These are phyloP conservation scores for Caranx melampygus DNA, from an alignment of 2,113 vertebrate genomes.

Conservation along the genomic window DNA sequence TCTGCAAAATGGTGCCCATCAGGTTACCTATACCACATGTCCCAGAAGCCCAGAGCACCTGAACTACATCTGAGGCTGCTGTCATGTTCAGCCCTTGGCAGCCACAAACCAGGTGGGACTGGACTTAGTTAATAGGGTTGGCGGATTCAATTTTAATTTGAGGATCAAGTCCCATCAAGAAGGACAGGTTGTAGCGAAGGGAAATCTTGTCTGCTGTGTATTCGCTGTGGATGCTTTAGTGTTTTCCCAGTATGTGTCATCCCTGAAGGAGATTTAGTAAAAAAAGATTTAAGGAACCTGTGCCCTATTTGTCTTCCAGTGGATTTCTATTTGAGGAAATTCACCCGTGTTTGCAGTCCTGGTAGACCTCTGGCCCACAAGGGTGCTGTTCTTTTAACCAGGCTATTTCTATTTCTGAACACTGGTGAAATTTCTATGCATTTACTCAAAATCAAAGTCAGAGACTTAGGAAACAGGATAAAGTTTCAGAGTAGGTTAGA, in stretches of 20 bases:
- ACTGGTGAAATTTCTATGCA: slow-evolving; percentile 6
- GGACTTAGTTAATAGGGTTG: slow-evolving; percentile 50
- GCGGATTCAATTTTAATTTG: slow-evolving; percentile 52
- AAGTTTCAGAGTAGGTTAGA: slow-evolving; percentile 49
- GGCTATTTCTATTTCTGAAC: slow-evolving; percentile 47
- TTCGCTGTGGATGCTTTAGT: slow-evolving; percentile 2
- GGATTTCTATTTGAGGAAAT: slow-evolving; percentile 43
- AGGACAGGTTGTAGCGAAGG: slow-evolving; percentile 2
- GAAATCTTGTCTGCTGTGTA: slow-evolving; percentile 20
- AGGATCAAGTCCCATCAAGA: slow-evolving; percentile 28
- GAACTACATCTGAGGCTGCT: slow-evolving; percentile 38
- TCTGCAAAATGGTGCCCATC: slow-evolving; percentile 28
- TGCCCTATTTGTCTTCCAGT: slow-evolving; percentile 33
- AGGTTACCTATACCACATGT: slow-evolving; percentile 30
- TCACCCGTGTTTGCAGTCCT: slow-evolving; percentile 40
- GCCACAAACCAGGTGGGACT: slow-evolving; percentile 46
- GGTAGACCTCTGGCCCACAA: slow-evolving; percentile 37
- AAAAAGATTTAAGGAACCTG: slow-evolving; percentile 1
- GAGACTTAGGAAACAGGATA: slow-evolving; percentile 34
- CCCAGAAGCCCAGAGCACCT: slow-evolving; percentile 44
- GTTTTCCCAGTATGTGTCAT: neutral
- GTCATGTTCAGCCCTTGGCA: slow-evolving; percentile 42
- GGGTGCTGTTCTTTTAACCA: slow-evolving; percentile 25
- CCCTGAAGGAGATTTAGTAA: neutral
- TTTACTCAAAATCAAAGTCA: slow-evolving; percentile 27